phyloP scores from a whole-genome alignment of 2,888 invertebrate genomes.

The Sphinx pinastri region DNA sequence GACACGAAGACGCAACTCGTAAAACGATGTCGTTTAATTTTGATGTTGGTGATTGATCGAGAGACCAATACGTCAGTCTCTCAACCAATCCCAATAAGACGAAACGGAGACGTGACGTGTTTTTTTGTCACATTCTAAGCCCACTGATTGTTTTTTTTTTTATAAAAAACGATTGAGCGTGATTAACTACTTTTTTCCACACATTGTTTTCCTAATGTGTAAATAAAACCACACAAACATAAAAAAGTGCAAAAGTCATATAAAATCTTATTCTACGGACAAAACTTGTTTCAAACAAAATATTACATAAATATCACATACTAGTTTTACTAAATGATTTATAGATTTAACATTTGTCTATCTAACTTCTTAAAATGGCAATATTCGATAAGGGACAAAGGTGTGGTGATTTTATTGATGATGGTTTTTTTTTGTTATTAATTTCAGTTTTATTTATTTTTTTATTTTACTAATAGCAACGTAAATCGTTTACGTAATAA shows the following conservation, averaged over 20 bases:
- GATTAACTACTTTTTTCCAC: too few relatives aligned
- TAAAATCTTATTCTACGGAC: slow-evolving; percentile 57
- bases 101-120: too few relatives aligned
- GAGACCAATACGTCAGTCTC: too few relatives aligned
- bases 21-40: too few relatives aligned
- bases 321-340: slow-evolving; percentile 36
- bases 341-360: slow-evolving; percentile 25
- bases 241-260: slow-evolving; percentile 19
- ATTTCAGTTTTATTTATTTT: not conserved
- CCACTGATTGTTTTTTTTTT: too few relatives aligned
- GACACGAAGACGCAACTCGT: too few relatives aligned
- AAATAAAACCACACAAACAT: not conserved
- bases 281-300: slow-evolving; percentile 69
- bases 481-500: not conserved
- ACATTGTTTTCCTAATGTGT: not conserved
- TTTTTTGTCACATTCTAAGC: too few relatives aligned
- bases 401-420: slow-evolving; percentile 6
- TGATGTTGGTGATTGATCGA: too few relatives aligned
- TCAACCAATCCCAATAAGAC: too few relatives aligned
- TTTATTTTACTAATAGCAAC: not conserved
- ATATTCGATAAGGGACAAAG: slow-evolving; percentile 21
- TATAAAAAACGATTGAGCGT: not conserved
- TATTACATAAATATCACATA: slow-evolving; percentile 67
- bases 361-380: slow-evolving; percentile 22
- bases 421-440: not conserved